Conservation (phyloP, 92 coral and sea anemone genomes). For the Heliopora coerulea region DNA sequence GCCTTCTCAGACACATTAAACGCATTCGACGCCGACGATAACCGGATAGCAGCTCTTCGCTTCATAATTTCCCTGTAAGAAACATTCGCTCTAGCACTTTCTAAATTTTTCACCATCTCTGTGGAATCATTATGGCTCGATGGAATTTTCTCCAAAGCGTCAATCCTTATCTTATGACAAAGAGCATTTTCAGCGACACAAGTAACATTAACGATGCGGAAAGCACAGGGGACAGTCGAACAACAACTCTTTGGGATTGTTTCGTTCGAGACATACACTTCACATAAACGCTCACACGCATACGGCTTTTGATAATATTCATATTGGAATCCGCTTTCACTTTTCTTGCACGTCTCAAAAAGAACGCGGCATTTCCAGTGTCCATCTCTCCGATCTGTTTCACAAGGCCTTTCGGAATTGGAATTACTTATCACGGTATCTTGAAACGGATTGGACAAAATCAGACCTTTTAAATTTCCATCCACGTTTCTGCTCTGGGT, state of each 20-base stretch:
- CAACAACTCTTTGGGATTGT: conserved; percentile 66
- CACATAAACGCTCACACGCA: conserved; percentile 62
- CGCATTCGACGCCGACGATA: conserved; percentile 50
- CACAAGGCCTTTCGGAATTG: neutral
- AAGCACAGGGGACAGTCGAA: conserved; percentile 46
- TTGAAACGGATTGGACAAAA: no score
- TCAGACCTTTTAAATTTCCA: neutral
- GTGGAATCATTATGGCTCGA: conserved; percentile 27
- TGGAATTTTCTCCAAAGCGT: conserved; percentile 47
- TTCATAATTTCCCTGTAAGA: conserved; percentile 52
- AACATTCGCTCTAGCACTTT: conserved; percentile 40
- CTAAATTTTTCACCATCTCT: conserved; percentile 39
- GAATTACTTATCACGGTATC: neutral
- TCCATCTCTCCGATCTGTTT: neutral
- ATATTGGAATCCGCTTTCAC: conserved; percentile 43
- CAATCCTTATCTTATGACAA: conserved; percentile 52
- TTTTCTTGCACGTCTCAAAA: conserved; percentile 35
- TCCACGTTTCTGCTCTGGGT: neutral
- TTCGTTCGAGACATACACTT: conserved; percentile 49
- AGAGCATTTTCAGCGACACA: conserved; percentile 61
- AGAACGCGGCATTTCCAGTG: conserved; percentile 30
- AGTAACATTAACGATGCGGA: conserved; percentile 44
- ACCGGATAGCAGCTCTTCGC: conserved; percentile 36
- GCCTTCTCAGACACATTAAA: conserved; percentile 49
- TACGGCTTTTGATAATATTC: conserved; percentile 43